Conservation (phyloP, 2,797 vertebrate genomes). For the Sphenopsis melanotis region DNA sequence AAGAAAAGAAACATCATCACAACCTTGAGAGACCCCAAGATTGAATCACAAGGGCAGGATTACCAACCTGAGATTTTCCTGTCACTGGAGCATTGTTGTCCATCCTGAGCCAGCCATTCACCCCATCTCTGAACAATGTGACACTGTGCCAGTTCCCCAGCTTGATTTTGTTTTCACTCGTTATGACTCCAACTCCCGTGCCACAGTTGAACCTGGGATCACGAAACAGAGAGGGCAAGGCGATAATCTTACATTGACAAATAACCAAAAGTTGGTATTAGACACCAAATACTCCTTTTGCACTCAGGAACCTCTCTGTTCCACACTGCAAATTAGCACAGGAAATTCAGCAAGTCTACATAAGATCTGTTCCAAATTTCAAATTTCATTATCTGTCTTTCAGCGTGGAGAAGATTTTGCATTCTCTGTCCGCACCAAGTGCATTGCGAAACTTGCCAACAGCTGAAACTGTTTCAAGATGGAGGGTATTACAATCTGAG, state of each 20-base stretch:
- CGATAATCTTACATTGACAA: neutral
- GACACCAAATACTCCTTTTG: neutral
- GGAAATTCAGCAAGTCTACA: neutral
- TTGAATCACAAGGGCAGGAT: rapidly evolving
- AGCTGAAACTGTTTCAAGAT: neutral
- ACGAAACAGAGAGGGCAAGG: neutral
- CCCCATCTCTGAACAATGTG: constrained; percentile 85
- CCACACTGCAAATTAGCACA: neutral
- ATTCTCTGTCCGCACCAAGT: neutral
- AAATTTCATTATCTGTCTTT: neutral
- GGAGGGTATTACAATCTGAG: neutral
- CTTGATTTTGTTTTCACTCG: constrained; percentile 81
- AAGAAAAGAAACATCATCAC: neutral
- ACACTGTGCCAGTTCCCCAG: constrained; percentile 87
- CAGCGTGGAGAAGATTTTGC: neutral
- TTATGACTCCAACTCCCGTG: constrained; percentile 85
- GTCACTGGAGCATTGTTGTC: constrained; percentile 82
- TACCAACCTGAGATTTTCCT: constrained; percentile 87
- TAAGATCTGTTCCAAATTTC: neutral
- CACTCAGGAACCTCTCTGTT: neutral
- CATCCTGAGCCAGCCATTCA: constrained; percentile 85
- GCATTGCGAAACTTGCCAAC: neutral
- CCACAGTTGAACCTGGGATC: constrained; percentile 91
- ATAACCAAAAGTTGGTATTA: neutral
- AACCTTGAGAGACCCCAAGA: neutral